Evolutionary conservation across 2,113 vertebrate genomes (phyloP).

Genomic region (Aspidoscelis tigris): DNA sequence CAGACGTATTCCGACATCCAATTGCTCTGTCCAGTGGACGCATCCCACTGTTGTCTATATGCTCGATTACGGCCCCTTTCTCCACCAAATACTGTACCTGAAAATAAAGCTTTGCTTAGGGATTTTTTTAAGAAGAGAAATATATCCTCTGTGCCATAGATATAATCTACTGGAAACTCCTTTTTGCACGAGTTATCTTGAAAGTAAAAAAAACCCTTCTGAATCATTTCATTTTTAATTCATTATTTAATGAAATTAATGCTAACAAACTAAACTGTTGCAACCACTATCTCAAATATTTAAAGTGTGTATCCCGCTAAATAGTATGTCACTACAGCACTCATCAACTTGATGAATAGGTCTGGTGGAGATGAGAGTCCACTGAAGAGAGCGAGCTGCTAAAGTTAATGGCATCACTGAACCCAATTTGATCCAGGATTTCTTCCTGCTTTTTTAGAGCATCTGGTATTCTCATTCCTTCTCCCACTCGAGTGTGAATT

Average conservation of each 20-base stretch:
- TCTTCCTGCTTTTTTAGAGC: no score
- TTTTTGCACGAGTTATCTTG: background rate
- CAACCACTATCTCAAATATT: background rate
- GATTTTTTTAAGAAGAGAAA: background rate
- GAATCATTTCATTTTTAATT: background rate
- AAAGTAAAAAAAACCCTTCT: background rate
- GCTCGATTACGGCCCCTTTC: constrained; percentile 94
- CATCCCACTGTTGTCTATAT: constrained; percentile 96
- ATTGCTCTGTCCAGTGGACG: constrained; percentile 96
- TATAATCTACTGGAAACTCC: background rate
- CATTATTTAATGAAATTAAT: background rate
- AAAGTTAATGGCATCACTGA: no score
- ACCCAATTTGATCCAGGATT: no score
- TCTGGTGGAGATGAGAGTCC: no score
- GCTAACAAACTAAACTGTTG: background rate
- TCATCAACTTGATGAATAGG: no score
- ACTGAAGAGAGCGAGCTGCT: no score
- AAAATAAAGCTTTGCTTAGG: background rate
- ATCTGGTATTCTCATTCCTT: background rate
- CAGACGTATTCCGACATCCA: constrained; percentile 92
- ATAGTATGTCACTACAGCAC: no score
- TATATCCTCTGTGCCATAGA: background rate
- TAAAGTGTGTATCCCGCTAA: no score
- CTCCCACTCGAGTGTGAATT: background rate
- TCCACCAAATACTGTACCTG: constrained; percentile 98